A percentile compares a stretch with the other conserved stretches of the same genome.
phyloP scores from a whole-genome alignment of 2,888 invertebrate genomes.

The Limnephilus marmoratus region DNA sequence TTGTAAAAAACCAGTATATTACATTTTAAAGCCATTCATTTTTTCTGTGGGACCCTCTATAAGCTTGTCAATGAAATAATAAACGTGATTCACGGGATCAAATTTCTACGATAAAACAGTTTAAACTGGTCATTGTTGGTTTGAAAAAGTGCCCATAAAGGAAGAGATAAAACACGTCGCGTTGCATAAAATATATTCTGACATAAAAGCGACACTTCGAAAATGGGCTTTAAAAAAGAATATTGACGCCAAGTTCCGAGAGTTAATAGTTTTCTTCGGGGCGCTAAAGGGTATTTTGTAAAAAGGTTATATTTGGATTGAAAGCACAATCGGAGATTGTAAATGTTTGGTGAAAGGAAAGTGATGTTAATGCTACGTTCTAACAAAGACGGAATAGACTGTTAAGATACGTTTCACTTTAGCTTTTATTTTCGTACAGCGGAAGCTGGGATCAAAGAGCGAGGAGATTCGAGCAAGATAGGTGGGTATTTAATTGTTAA shows the following conservation, averaged over 20 bases:
- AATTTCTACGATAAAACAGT: background rate
- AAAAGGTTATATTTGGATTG: slow-evolving; percentile 3
- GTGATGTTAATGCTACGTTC: slow-evolving; percentile 11
- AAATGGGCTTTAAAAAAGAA: slow-evolving; percentile 30
- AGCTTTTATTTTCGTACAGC: background rate
- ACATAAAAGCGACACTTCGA: slow-evolving; percentile 11
- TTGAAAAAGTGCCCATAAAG: slow-evolving; percentile 45
- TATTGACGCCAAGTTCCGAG: background rate
- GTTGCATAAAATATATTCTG: slow-evolving; percentile 34
- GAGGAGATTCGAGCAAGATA: background rate
- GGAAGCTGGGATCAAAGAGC: background rate
- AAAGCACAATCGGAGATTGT: slow-evolving; percentile 10
- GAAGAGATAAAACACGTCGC: slow-evolving; percentile 34
- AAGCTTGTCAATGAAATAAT: background rate
- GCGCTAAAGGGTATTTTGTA: slow-evolving; percentile 10
- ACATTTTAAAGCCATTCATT: background rate
- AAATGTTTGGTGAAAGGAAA: slow-evolving; percentile 33
- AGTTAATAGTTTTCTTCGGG: slow-evolving; percentile 28
- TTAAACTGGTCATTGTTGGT: background rate
- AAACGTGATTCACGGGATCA: background rate
- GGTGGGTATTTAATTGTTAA: background rate
- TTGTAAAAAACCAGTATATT: too few species aligned
- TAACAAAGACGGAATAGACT: slow-evolving; percentile 7
- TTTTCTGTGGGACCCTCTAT: background rate
- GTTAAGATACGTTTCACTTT: background rate